phyloP scores from a whole-genome alignment of 2,888 invertebrate species.

The Cataglyphis albicans region DNA sequence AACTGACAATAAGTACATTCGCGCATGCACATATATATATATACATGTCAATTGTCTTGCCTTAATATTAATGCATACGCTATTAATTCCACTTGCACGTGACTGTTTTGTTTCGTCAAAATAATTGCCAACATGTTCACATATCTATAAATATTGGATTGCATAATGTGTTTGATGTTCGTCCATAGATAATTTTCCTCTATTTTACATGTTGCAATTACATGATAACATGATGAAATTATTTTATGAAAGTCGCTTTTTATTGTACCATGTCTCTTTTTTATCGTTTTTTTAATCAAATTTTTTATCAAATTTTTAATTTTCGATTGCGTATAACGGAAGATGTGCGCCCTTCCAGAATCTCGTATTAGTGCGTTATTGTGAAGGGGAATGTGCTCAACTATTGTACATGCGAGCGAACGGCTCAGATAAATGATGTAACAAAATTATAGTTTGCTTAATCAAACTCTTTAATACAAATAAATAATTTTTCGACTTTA shows the following conservation, averaged over 20 bases:
- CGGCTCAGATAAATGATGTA: neutral
- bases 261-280: neutral
- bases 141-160: constrained; percentile 1
- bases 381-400: constrained; percentile 21
- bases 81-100: constrained; percentile 3
- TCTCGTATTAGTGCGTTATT: neutral
- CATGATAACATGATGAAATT: constrained; percentile 6
- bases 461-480: neutral
- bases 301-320: neutral
- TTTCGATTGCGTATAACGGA: neutral
- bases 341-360: neutral
- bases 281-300: too few species aligned
- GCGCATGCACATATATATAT: too few species aligned
- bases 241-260: neutral
- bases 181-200: neutral
- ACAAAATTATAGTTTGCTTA: neutral
- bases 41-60: neutral
- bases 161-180: neutral
- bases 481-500: neutral
- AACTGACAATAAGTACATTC: too few species aligned
- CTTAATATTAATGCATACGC: neutral
- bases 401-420: neutral
- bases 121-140: neutral
- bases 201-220: neutral
- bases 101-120: constrained; percentile 14